Evolutionary conservation across 2,797 vertebrate genomes (phyloP), one percentile per base, ranked within the genome.

Genomic region (Silurus aristotelis): DNA sequence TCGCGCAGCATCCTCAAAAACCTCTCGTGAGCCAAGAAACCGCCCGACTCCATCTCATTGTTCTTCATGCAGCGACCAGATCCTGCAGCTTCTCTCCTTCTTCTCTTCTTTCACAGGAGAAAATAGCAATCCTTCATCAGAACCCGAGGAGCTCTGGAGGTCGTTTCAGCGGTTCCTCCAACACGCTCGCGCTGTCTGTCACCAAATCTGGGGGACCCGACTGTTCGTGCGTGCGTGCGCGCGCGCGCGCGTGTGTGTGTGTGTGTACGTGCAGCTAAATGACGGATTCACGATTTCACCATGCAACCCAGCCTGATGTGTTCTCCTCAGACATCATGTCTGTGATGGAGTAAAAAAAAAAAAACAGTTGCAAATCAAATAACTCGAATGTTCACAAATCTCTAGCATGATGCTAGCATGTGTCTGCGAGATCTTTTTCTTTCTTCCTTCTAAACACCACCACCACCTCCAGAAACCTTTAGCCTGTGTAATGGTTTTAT

Each of bases 1-100:
- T 86, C 31, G 77, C 25, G 38, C 77, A 63, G 43, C 25, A 60
- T 82, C 48, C 66, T 63, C 46, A 66, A 27, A 67, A 67, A 48
- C 27, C 43, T 9, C 14, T 2, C 31, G 20, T 12, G 38, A 9
- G 20, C 60, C 77, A 9, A 64, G 38, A 64, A 80, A 7, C 31
- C 38, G 31, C 78, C 31, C 31, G 77, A 22, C 20, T 79, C n/a
- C 61, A 48, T 48, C 43, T 64, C 60, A 64, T 64, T 25, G 15
- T 67, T 43, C 14, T 52, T 52, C 48, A 52, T 52, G 2, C 79
- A 25, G 14, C 6, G 1, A 60, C 27, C 20, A 1, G 22, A 27
- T 31, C 9, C 1, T 19, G 15, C 73, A 12, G 17, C 55, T 38
- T 60, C 14, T 31, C 27, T 55, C 9, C 6, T 75, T 71, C 9